phyloP scores from a whole-genome alignment of 2,113 vertebrate genomes.

The Pteronura brasiliensis region DNA sequence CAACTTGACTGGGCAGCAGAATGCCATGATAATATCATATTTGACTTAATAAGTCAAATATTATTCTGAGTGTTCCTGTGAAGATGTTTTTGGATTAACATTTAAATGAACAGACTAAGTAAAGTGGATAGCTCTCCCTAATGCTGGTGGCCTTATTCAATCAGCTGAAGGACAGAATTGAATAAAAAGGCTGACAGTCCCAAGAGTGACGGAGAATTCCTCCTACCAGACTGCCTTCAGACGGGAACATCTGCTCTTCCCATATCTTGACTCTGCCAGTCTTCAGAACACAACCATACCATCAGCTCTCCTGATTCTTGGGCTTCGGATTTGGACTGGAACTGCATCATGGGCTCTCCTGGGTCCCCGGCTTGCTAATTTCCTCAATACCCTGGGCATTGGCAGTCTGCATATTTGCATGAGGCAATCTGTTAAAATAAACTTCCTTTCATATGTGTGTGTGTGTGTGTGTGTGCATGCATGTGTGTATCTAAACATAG shows the following conservation, averaged over 20 bases:
- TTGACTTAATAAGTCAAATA: not conserved
- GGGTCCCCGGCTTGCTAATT: not conserved
- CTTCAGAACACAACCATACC: not conserved
- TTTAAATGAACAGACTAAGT: not conserved
- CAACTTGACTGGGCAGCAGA: not conserved
- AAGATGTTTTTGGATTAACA: not conserved
- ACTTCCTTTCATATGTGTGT: not conserved
- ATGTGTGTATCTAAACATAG: not conserved
- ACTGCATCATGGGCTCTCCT: not conserved
- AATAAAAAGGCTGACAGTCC: not conserved
- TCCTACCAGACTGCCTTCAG: not conserved
- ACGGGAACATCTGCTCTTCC: not conserved
- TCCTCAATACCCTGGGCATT: not conserved
- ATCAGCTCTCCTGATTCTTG: not conserved
- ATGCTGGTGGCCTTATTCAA: not conserved
- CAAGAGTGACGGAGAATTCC: not conserved
- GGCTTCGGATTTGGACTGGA: not conserved
- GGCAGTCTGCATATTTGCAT: not conserved
- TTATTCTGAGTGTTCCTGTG: not conserved
- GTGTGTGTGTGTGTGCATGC: not conserved
- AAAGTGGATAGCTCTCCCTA: not conserved
- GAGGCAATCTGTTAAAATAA: not conserved
- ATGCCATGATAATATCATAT: not conserved
- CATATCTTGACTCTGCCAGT: not conserved
- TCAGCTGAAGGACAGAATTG: not conserved